Base-by-base conservation (phyloP, 2,888 invertebrate genomes). In the Drosophila tripunctata region DNA sequence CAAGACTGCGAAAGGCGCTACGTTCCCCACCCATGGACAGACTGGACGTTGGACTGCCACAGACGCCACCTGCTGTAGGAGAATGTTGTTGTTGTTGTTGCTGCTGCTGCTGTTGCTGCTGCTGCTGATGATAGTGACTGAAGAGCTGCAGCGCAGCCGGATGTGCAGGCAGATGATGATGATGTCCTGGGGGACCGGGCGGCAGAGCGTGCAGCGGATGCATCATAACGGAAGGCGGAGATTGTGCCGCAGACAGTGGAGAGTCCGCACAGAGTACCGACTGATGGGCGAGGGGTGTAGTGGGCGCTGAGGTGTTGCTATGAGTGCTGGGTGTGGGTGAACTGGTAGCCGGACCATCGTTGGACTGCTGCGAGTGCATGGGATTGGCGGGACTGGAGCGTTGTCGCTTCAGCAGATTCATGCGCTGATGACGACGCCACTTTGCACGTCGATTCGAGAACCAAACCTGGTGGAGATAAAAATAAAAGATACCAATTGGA, bases 381-480 rank as follows among this genome's bases (percentile, higher is more conserved):
- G 78, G 73, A 65, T 79, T 83, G 40, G 85, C 83, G 61, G 90
- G 91, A 67, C 90, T 90, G 75, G 90, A 89, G 73, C 93, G 94
- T 33, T 84, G 83, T 88, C 96, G 95, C 93, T 97, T 97, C 92
- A 97, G 94, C 90, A 96, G 94, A 93, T 96, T 97, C 97, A 97
- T 97, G 92, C 97, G 96, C 93, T 98, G 97, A 92, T 98, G 97
- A 90, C 98, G 96, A 92, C 98, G 95, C 97, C 97, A 98, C 93
- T 98, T 98, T 92, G 98, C 98, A 93, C 98, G 96, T 94, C 98
- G 96, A 95, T 98, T 98, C 94, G 97, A 98, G 96, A 98, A 98
- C 98, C 98, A 98, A 94, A 98, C 97, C 97, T 98, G 48, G 2
- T 15, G 17, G 10, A 19, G 7, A 4, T 15, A 7, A 5, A 4